phyloP scores from a whole-genome alignment of 92 coral and sea anemone genomes.

The Palythoa caribaeorum region DNA sequence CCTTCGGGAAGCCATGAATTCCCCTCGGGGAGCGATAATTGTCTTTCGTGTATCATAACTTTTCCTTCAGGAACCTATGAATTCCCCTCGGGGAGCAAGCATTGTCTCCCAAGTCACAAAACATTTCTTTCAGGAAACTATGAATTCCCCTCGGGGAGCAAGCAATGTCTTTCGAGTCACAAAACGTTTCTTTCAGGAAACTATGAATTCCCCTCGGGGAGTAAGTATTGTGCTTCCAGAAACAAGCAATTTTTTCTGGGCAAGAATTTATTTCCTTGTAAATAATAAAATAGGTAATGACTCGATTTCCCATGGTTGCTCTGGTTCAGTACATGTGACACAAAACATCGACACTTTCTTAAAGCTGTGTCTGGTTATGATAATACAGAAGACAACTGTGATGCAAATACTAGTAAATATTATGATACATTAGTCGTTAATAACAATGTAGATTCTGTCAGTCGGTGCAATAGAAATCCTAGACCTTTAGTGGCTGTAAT shows the following conservation, averaged over 20 bases:
- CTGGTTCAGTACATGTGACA: not conserved
- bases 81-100: too few relatives aligned
- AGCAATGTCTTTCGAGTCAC: not conserved
- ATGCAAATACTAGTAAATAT: not conserved
- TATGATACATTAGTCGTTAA: not conserved
- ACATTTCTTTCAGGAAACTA: constrained; percentile 8
- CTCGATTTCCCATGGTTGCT: not conserved
- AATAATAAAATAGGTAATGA: not conserved
- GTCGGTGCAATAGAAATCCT: not conserved
- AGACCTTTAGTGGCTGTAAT: not conserved
- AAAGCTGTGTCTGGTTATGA: not conserved
- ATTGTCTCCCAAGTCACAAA: not conserved
- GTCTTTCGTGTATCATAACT: not conserved
- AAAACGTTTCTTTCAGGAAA: not conserved
- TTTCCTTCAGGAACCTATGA: not conserved
- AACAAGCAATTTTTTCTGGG: too few relatives aligned
- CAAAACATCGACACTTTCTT: not conserved
- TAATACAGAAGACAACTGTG: not conserved
- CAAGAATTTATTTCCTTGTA: not conserved
- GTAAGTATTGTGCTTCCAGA: too few relatives aligned
- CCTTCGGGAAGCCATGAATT: not conserved
- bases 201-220: not conserved
- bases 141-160: not conserved
- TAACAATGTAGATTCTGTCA: not conserved
- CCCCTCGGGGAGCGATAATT: not conserved